phyloP scores from a whole-genome alignment of 2,888 invertebrate genomes.

The Rhopalosiphum nymphaeae region DNA sequence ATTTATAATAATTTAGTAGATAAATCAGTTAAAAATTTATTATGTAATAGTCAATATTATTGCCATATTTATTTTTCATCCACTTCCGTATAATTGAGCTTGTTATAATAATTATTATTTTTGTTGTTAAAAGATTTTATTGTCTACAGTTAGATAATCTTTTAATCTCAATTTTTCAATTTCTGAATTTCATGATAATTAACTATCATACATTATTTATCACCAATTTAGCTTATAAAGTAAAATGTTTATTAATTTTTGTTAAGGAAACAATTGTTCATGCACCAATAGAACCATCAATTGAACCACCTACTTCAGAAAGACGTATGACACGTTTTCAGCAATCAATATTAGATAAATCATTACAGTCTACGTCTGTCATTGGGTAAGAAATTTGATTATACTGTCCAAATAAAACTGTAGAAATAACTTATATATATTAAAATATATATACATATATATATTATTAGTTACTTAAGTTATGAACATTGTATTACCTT shows the following conservation, averaged over 20 bases:
- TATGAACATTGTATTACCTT: neutral
- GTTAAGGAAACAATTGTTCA: neutral
- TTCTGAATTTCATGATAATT: too few relatives aligned
- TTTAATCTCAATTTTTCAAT: too few relatives aligned
- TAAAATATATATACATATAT: neutral
- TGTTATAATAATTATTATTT: too few relatives aligned
- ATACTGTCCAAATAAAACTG: neutral
- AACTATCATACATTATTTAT: too few relatives aligned
- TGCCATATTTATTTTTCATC: too few relatives aligned
- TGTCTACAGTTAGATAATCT: too few relatives aligned
- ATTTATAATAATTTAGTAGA: too few relatives aligned
- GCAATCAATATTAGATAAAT: conserved; percentile 49
- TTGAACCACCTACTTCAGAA: neutral
- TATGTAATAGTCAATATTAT: too few relatives aligned
- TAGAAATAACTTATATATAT: neutral
- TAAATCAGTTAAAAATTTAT: too few relatives aligned
- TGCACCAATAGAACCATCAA: neutral
- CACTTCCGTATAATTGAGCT: too few relatives aligned
- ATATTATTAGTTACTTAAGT: neutral
- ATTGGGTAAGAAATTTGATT: conserved; percentile 18
- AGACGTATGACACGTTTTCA: conserved; percentile 64
- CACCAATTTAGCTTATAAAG: too few relatives aligned
- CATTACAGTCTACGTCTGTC: conserved; percentile 33
- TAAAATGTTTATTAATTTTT: neutral
- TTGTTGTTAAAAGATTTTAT: too few relatives aligned